These are phyloP conservation scores for Phyllotreta striolata DNA, from an alignment of 2,888 invertebrate genomes.

Conservation along the genomic window DNA sequence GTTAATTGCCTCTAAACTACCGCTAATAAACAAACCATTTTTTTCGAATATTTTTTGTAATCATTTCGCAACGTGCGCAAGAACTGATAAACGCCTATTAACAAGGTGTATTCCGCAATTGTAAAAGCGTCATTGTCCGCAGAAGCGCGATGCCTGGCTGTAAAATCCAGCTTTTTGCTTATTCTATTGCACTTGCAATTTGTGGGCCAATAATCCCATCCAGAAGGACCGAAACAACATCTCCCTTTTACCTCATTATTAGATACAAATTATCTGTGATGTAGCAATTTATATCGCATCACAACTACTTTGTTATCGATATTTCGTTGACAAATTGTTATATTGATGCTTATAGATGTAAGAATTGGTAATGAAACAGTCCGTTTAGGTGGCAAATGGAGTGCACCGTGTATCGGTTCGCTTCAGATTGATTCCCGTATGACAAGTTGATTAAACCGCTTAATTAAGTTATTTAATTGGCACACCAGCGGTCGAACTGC, in stretches of 20 bases:
- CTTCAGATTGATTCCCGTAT: slow-evolving; percentile 60
- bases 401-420: slow-evolving; percentile 40
- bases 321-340: too few relatives aligned
- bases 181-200: slow-evolving; percentile 9
- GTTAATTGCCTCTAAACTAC: too few relatives aligned
- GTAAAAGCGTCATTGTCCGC: slow-evolving; percentile 20
- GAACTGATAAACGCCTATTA: slow-evolving; percentile 10
- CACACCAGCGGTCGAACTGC: slow-evolving; percentile 54
- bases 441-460: slow-evolving; percentile 67
- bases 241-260: neutral
- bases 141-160: slow-evolving; percentile 22
- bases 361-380: neutral
- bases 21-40: too few relatives aligned
- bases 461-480: slow-evolving; percentile 69
- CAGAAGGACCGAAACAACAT: neutral
- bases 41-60: neutral
- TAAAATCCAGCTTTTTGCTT: slow-evolving; percentile 16
- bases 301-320: too few relatives aligned
- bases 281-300: too few relatives aligned
- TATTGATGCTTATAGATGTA: too few relatives aligned
- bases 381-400: neutral
- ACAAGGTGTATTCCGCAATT: slow-evolving; percentile 16
- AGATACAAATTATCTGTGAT: too few relatives aligned
- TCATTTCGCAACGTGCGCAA: neutral
- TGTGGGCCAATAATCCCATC: neutral